A percentile compares a stretch with the other conserved stretches of the same genome.
Conservation (phyloP, 2,113 vertebrate genomes). For the Psilopsiagon aurifrons region DNA sequence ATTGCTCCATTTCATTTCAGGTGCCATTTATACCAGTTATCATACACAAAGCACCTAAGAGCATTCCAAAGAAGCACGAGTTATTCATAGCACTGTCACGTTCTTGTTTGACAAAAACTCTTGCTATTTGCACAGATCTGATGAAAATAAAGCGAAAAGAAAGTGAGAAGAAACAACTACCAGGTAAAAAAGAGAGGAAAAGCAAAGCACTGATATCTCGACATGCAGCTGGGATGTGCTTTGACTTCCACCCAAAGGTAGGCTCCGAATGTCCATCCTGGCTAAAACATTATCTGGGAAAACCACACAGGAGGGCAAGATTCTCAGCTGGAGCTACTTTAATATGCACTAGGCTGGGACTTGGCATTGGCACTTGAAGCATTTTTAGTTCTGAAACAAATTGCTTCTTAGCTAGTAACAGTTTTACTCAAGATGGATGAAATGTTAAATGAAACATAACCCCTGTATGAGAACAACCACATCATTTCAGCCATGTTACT, state of each 20-base stretch:
- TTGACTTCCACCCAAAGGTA: conserved; percentile 89
- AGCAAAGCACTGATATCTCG: conserved; percentile 72
- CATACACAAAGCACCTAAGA: neutral
- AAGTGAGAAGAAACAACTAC: conserved; percentile 31
- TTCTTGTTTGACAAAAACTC: neutral
- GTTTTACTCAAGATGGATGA: neutral
- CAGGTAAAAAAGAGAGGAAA: conserved; percentile 63
- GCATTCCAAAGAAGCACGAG: neutral
- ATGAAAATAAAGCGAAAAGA: conserved; percentile 80
- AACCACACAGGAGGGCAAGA: neutral
- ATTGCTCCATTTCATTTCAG: neutral
- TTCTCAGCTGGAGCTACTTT: neutral
- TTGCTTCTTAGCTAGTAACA: neutral
- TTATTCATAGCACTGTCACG: neutral
- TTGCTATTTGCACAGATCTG: conserved; percentile 74
- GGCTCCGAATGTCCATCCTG: neutral
- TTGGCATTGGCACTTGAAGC: neutral
- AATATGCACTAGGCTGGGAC: neutral
- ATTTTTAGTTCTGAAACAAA: neutral
- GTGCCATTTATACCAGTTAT: neutral
- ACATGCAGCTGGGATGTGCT: conserved; percentile 84
- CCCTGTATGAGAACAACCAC: neutral
- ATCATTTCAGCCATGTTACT: neutral
- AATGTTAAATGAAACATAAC: neutral
- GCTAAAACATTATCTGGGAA: neutral